Percentiles rank a stretch among this genome's conserved stretches.
phyloP scores from a whole-genome alignment of 2,888 invertebrate species.

The Plagiodera versicolora region DNA sequence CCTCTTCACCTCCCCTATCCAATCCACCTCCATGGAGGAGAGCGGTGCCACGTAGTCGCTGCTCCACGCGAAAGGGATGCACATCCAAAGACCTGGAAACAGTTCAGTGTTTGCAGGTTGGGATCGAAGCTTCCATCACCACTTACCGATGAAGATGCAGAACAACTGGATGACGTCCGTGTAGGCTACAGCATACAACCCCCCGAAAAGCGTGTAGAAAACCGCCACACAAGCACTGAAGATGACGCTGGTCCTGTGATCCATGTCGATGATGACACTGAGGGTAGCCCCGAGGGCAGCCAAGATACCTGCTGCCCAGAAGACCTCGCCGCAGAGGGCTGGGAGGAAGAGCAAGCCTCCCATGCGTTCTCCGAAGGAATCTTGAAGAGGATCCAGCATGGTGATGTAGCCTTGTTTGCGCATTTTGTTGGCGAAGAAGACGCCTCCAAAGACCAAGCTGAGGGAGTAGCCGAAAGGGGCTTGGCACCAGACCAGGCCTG shows the following conservation, averaged over 20 bases:
- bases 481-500: conserved; percentile 95
- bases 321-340: conserved; percentile 90
- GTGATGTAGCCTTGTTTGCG: conserved; percentile 96
- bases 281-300: conserved; percentile 95
- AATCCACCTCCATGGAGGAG: conserved; percentile 81
- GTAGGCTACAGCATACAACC: conserved; percentile 97
- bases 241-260: conserved; percentile 89
- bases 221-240: conserved; percentile 95
- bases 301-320: conserved; percentile 98
- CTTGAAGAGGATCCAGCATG: conserved; percentile 97
- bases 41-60: conserved; percentile 84
- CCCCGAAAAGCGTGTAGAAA: conserved; percentile 96
- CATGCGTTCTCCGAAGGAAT: conserved; percentile 95
- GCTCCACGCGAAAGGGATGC: conserved; percentile 93
- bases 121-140: too few relatives aligned
- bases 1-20: conserved; percentile 80
- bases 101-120: too few relatives aligned
- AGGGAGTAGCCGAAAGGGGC: conserved; percentile 99
- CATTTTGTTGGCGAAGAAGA: conserved; percentile 99
- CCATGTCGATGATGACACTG: conserved; percentile 95
- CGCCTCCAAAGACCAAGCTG: conserved; percentile 92
- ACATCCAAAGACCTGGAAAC: conserved; percentile 85
- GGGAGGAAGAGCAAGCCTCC: conserved; percentile 95
- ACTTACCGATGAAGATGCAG: conserved; percentile 84
- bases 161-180: conserved; percentile 98